Base-by-base conservation (phyloP, 2,888 invertebrate species). In the Ormyrus labotus region DNA sequence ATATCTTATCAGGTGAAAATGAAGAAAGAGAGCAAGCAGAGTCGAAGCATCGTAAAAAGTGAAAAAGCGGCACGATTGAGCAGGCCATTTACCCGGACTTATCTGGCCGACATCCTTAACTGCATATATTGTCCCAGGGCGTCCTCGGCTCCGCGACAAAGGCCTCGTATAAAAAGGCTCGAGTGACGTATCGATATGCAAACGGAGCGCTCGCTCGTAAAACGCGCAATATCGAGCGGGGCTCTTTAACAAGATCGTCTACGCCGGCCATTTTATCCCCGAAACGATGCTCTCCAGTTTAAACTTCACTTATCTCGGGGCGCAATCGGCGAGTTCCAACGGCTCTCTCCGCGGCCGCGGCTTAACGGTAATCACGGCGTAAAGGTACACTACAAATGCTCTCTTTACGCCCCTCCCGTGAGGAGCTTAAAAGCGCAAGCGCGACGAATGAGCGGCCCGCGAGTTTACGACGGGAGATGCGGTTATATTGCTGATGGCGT, bases 151-250 rank as follows among this genome's bases (percentile, higher is more conserved):
- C 34, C 34, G 34, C 34, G 34, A 34, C 34, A 34, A 34, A 34
- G 34, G 34, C 34, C 34, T 34, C 34, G 34, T 34, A 69, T 69
- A 70, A 77, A 74, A 74, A 58, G 58, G 69, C 55, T 81, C 13
- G 78, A 84, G 83, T 84, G 84, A 71, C 57, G 69, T 79, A 81
- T 81, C 81, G 88, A 87, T 88, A 88, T 88, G 87, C 87, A 88
- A 88, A 88, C 86, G 84, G 85, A 87, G 86, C 86, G 84, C 79
- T 78, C 80, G 85, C 83, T 88, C 88, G 87, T 88, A 88, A 88
- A 88, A 84, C 84, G 85, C 87, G 87, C 85, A 86, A 87, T 87
- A 87, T 85, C 85, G 78, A 34, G 83, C 77, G 73, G 84, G 73
- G 19, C 58, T 74, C 84, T 85, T 86, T 86, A 84, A 85, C 86